Evolutionary conservation across 37 sponge, comb jelly and placozoan genomes (phyloP), one percentile per base, ranked within the genome.

Genomic region (Chondrosia reniformis): DNA sequence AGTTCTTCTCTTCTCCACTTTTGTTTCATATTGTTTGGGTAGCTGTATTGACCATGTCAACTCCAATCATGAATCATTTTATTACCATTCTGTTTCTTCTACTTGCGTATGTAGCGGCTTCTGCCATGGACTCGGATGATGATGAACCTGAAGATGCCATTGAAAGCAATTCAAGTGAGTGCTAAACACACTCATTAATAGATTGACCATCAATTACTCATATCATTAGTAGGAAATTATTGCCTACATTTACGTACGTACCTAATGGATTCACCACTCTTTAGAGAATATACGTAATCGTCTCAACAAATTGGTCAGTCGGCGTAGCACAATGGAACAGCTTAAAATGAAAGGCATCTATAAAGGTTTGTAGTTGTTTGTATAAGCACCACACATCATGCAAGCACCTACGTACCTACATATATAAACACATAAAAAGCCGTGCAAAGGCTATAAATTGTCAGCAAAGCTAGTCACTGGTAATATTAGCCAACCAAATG

Each of bases 321-420:
- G 72, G 43, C 15, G 72, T 19, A 34, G 37, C 43, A 69, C 72
- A 1, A 69, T 69, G 72, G 72, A 69, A 21, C 72, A 69, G 24
- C 72, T 69, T 3, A 69, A 69, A 44, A 25, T 34, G 41, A 69
- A 69, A 25, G 72, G 72, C 2, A 69, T 69, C 32, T 69, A 69
- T 44, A 69, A 69, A 69, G 72, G 72, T 69, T 19, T 17, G 72
- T 0, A 13, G 17, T n/a, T n/a, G n/a, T n/a, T n/a, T n/a, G n/a
- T n/a, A n/a, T n/a, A n/a, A n/a, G n/a, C n/a, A n/a, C n/a, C n/a
- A n/a, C n/a, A n/a, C n/a, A n/a, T n/a, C n/a, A n/a, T n/a, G n/a
- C n/a, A n/a, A n/a, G n/a, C n/a, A n/a, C n/a, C n/a, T n/a, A n/a
- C n/a, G n/a, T n/a, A n/a, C n/a, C n/a, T n/a, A n/a, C n/a, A n/a